These are phyloP conservation scores for Mormyrus proboscirostris DNA, from an alignment of 2,797 vertebrate genomes.

Conservation along the genomic window DNA sequence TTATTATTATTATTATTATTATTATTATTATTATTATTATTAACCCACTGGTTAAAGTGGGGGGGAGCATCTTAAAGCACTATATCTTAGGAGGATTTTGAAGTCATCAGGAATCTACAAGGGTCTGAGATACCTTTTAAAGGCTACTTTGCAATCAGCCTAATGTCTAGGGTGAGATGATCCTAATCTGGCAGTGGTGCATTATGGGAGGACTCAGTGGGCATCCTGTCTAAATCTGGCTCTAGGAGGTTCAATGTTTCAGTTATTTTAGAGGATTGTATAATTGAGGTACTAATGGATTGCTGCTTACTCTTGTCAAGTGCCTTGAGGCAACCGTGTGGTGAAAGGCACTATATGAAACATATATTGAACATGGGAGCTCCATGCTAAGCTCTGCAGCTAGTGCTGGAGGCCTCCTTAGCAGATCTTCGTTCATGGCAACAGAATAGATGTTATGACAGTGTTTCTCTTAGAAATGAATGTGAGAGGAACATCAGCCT, in stretches of 20 bases:
- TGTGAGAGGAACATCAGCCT: not conserved
- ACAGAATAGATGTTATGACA: not conserved
- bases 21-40: not conserved
- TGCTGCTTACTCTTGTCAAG: not conserved
- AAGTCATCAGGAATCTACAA: not conserved
- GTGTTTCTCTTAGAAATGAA: not conserved
- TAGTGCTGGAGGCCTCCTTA: not conserved
- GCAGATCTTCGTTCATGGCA: not conserved
- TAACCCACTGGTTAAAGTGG: not conserved
- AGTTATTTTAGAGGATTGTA: not conserved
- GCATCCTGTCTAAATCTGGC: not conserved
- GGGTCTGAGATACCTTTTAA: not conserved
- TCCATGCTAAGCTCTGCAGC: not conserved
- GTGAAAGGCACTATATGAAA: not conserved
- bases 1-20: not conserved
- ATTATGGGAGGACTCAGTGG: not conserved
- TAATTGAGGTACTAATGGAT: not conserved
- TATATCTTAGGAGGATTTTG: not conserved
- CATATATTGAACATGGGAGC: not conserved
- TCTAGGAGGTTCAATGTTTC: not conserved
- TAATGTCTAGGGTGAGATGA: not conserved
- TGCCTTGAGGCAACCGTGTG: not conserved
- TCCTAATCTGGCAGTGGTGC: not conserved
- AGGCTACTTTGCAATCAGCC: not conserved
- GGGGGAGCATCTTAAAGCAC: not conserved